Evolutionary conservation across 1,140 invertebrate species (phyloP).

Genomic region (Hypothenemus hampei): DNA sequence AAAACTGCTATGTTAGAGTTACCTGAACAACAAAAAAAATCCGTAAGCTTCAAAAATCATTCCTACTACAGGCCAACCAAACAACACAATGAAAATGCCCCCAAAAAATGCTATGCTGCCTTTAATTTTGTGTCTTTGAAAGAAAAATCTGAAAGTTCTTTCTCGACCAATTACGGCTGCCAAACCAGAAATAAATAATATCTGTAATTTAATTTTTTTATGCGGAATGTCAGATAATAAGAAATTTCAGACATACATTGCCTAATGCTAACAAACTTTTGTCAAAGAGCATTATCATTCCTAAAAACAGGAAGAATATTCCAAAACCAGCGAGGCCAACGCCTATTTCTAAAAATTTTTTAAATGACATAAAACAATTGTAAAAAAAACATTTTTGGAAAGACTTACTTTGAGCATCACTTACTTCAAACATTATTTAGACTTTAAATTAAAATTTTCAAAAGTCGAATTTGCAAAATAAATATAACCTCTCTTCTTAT

Average conservation of each 20-base stretch:
- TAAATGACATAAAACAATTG: conserved; percentile 8
- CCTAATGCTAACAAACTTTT: conserved; percentile 97
- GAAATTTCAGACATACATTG: conserved; percentile 73
- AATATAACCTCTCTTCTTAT: conserved; percentile 17
- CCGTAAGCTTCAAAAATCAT: conserved; percentile 94
- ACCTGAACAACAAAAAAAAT: conserved; percentile 77
- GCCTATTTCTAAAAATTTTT: conserved; percentile 78
- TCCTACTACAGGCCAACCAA: conserved; percentile 93
- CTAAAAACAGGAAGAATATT: conserved; percentile 91
- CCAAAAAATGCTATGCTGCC: conserved; percentile 90
- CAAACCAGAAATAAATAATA: conserved; percentile 91
- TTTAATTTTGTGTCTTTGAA: conserved; percentile 94
- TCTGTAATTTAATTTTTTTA: conserved; percentile 54
- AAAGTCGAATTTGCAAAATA: conserved; percentile 2
- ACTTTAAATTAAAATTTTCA: not conserved
- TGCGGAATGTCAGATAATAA: not conserved
- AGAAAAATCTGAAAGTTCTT: conserved; percentile 96
- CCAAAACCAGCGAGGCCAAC: conserved; percentile 96
- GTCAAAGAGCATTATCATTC: conserved; percentile 93
- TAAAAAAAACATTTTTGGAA: not conserved
- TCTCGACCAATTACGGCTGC: conserved; percentile 95
- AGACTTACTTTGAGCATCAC: conserved; percentile 66
- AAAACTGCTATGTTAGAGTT: no score
- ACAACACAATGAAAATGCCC: conserved; percentile 89
- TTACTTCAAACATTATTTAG: conserved; percentile 63